Evolutionary conservation across 2,888 invertebrate species (phyloP).

Genomic region (Drosophila nr. perissopoda): DNA sequence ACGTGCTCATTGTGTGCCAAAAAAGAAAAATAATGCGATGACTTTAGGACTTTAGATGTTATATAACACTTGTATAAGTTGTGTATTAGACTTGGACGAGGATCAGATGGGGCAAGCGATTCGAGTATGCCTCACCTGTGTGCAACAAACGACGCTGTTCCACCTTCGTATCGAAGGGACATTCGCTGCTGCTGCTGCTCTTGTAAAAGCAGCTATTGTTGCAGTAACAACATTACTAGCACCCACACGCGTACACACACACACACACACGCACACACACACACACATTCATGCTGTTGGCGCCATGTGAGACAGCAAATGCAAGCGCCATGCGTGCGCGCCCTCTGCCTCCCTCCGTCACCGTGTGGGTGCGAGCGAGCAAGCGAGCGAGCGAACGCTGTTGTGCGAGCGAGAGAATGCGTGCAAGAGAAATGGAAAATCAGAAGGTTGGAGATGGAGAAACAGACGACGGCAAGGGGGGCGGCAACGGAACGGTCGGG

Average conservation of each 20-base stretch:
- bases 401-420: conserved; percentile 53
- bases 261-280: conserved; percentile 32
- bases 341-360: conserved; percentile 25
- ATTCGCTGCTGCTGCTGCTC: conserved; percentile 31
- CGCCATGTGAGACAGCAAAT: conserved; percentile 73
- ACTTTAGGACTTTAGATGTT: conserved; percentile 12
- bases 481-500: conserved; percentile 8
- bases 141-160: conserved; percentile 20
- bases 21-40: not conserved
- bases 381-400: conserved; percentile 41
- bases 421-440: conserved; percentile 62
- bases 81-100: conserved; percentile 61
- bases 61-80: conserved; percentile 44
- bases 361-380: conserved; percentile 27
- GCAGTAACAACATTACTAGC: conserved; percentile 78
- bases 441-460: conserved; percentile 27
- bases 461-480: not conserved
- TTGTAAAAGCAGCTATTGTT: conserved; percentile 70
- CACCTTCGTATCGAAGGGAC: conserved; percentile 50
- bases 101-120: conserved; percentile 48
- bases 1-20: conserved; percentile 4
- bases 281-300: conserved; percentile 4
- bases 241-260: conserved; percentile 44
- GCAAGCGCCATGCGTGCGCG: conserved; percentile 78
- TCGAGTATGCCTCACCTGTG: conserved; percentile 14